Evolutionary conservation across 2,888 invertebrate species (phyloP), one percentile per base, ranked within the genome.

Genomic region (Orthonychiurus folsomi): DNA sequence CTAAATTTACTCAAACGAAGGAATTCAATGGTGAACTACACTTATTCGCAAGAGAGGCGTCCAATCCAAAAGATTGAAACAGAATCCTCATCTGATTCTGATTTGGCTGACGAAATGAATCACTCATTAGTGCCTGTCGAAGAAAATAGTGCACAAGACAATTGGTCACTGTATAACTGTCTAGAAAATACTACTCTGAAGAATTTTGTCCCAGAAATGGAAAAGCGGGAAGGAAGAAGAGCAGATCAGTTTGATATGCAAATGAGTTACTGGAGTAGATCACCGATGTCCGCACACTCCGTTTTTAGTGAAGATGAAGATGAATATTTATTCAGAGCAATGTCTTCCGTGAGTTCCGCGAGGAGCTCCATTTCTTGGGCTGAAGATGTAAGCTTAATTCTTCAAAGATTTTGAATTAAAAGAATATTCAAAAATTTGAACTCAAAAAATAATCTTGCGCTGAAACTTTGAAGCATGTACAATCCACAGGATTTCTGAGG

Each of bases 281-380:
- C 37, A 37, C 37, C 37, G 9, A 37, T 37, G 15, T 37, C 37
- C 5, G 37, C 37, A 9, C 37, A 37, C 5, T 37, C 37, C 15
- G 5, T 37, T 15, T 15, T 37, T 9, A 37, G 37, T 37, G 37
- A 37, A 37, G 37, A 37, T 37, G 37, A 37, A 26, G 64, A 64
- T n/a, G 66, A 68, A 27, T 61, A 66, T 50, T 60, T 63, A 20
- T 25, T 47, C 3, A 62, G 61, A 52, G 56, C 61, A 24, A 62
- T 66, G 47, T 64, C 68, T 18, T 65, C 62, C 15, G 48, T 71
- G 23, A 69, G 71, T 56, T 71, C 70, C 5, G 71, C 68, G 0
- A 66, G 65, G 50, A 69, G 69, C 20, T 69, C 69, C 5, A 69
- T 71, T 60, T 71, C 71, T 37, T 71, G 71, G 71, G 71, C 71